Evolutionary conservation across 2,113 vertebrate species (phyloP).

Genomic region (Brachionichthys hirsutus): DNA sequence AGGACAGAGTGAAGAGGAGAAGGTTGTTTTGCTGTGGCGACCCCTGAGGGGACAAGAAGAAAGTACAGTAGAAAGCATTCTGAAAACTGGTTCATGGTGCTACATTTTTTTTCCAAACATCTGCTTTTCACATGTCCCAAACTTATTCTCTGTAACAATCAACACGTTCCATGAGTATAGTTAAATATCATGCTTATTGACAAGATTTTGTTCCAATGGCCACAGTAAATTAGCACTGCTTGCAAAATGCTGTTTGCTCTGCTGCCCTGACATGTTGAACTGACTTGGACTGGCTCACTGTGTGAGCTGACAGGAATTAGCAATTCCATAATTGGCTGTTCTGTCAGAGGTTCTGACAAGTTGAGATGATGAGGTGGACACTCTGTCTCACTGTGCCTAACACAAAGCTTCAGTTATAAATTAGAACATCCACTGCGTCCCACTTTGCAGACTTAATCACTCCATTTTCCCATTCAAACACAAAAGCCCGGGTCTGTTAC

Average conservation of each 20-base stretch:
- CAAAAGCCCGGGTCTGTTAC: not conserved
- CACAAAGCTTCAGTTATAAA: slow-evolving; percentile 51
- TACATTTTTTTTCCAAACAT: not conserved
- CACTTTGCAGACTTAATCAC: not conserved
- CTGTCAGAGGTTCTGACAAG: slow-evolving; percentile 49
- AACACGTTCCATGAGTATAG: slow-evolving; percentile 10
- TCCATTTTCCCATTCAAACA: not conserved
- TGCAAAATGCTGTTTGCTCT: slow-evolving; percentile 23
- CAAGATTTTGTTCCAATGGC: slow-evolving; percentile 32
- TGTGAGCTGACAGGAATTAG: slow-evolving; percentile 56
- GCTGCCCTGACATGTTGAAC: slow-evolving; percentile 15
- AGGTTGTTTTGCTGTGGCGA: too few relatives aligned
- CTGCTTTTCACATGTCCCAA: not conserved
- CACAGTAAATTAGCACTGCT: slow-evolving; percentile 24
- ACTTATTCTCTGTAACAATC: not conserved
- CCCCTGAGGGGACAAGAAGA: too few relatives aligned
- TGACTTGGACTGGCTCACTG: slow-evolving; percentile 16
- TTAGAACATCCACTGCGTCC: slow-evolving; percentile 25
- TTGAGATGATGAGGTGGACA: slow-evolving; percentile 42
- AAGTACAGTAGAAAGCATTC: too few relatives aligned
- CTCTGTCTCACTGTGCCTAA: slow-evolving; percentile 17
- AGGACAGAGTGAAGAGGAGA: too few relatives aligned
- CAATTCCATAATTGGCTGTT: slow-evolving; percentile 53
- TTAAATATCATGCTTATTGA: slow-evolving; percentile 22
- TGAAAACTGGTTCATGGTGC: too few relatives aligned